These are phyloP conservation scores for Bombus huntii DNA, from an alignment of 1,140 invertebrate genomes.

Conservation along the genomic window DNA sequence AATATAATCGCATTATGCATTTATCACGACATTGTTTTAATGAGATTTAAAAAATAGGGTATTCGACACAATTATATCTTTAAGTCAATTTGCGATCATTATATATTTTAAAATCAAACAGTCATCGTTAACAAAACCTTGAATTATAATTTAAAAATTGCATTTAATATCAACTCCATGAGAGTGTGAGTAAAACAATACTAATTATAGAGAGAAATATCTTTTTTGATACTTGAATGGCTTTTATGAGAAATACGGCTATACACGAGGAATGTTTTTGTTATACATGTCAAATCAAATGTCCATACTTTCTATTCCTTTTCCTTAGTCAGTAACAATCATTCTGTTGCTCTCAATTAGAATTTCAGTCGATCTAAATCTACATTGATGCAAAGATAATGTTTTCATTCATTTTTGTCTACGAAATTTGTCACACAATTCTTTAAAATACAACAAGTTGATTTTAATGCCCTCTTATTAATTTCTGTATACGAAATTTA, in stretches of 20 bases:
- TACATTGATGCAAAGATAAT: background rate
- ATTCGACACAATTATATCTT: background rate
- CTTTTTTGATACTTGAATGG: background rate
- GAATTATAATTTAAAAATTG: background rate
- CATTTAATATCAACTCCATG: background rate
- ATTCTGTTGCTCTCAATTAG: background rate
- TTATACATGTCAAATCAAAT: background rate
- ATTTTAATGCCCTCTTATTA: background rate
- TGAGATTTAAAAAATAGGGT: too few species aligned
- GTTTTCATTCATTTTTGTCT: slow-evolving; percentile 13
- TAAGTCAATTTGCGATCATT: background rate
- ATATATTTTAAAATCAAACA: background rate
- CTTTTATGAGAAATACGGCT: slow-evolving; percentile 7
- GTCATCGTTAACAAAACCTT: background rate
- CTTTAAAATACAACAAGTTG: background rate
- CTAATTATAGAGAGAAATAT: background rate
- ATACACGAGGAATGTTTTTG: background rate
- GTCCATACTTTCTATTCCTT: background rate
- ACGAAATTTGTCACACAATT: background rate
- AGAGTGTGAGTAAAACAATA: too few species aligned
- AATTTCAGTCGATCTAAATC: slow-evolving; percentile 1
- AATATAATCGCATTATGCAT: background rate
- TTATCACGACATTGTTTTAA: background rate
- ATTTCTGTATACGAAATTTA: background rate
- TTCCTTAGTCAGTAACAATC: background rate